Conservation (phyloP, 2,888 invertebrate species). For the Cryptus armator region DNA sequence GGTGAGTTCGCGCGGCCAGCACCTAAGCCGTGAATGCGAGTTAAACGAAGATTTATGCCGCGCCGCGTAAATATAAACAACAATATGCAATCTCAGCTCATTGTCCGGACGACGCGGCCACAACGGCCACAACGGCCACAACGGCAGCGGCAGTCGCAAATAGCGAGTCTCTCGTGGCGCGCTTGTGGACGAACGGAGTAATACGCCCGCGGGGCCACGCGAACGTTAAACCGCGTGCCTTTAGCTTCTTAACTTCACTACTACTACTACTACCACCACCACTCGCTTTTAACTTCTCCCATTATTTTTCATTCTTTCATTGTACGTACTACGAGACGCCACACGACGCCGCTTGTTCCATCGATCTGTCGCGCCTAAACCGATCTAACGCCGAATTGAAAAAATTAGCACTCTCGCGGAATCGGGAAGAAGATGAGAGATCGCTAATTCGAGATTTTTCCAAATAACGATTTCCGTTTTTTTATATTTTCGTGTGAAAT, state of each 20-base stretch:
- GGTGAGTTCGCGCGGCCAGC: constrained; percentile 37
- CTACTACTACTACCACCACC: constrained; percentile 38
- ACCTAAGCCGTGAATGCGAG: constrained; percentile 79
- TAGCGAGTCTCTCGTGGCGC: constrained; percentile 26
- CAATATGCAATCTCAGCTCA: constrained; percentile 84
- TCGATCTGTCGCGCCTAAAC: constrained; percentile 11
- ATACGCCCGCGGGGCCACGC: constrained; percentile 74
- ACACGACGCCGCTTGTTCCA: background rate
- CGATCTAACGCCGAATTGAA: constrained; percentile 9
- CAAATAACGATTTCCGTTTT: too few relatives aligned
- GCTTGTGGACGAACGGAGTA: constrained; percentile 75
- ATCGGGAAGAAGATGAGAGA: too few relatives aligned
- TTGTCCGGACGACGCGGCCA: constrained; percentile 77
- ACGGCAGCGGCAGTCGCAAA: constrained; percentile 3
- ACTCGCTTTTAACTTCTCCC: too few relatives aligned
- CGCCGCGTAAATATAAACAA: constrained; percentile 84
- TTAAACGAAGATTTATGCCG: constrained; percentile 85
- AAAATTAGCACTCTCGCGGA: too few relatives aligned
- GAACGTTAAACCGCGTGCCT: constrained; percentile 58
- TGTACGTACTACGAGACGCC: too few relatives aligned
- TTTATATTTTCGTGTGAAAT: too few relatives aligned
- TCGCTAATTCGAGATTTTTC: too few relatives aligned
- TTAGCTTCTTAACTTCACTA: constrained; percentile 56
- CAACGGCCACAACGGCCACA: too few relatives aligned
- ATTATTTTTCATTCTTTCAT: constrained; percentile 21